These are phyloP conservation scores for Gryon sp. DNA, from an alignment of 1,140 invertebrate species.

Conservation along the genomic window DNA sequence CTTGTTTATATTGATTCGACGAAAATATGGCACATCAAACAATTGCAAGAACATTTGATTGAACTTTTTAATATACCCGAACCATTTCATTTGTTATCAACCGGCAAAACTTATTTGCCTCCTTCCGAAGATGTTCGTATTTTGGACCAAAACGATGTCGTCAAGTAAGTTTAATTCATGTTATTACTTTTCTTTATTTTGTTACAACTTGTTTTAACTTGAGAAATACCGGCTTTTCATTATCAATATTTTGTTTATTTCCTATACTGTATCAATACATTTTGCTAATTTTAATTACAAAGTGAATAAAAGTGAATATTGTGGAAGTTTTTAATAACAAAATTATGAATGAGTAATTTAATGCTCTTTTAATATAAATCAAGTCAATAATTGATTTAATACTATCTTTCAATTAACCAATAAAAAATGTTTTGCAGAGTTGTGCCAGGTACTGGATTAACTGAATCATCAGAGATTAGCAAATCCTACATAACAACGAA, in stretches of 20 bases:
- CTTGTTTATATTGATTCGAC: constrained; percentile 46
- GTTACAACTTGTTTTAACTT: not conserved
- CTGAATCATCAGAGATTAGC: not conserved
- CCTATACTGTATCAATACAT: too few species aligned
- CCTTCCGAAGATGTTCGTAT: constrained; percentile 55
- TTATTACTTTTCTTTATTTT: not conserved
- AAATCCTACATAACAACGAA: constrained; percentile 17
- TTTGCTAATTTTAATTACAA: too few species aligned
- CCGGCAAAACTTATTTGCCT: constrained; percentile 57
- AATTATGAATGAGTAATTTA: too few species aligned
- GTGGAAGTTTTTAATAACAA: too few species aligned
- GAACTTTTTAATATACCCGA: constrained; percentile 36
- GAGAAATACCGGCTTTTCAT: too few species aligned
- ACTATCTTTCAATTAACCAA: too few species aligned
- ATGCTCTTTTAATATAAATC: too few species aligned
- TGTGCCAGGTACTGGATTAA: constrained; percentile 31
- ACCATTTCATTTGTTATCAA: constrained; percentile 53
- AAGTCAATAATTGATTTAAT: too few species aligned
- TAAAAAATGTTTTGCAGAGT: constrained; percentile 18
- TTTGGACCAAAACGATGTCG: constrained; percentile 51
- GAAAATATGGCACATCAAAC: constrained; percentile 49
- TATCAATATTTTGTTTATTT: too few species aligned
- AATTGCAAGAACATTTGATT: constrained; percentile 53
- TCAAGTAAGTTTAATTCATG: constrained; percentile 37
- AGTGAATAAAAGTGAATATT: too few species aligned